Conservation (phyloP, 2,797 vertebrate genomes). For the Rhincodon typus region DNA sequence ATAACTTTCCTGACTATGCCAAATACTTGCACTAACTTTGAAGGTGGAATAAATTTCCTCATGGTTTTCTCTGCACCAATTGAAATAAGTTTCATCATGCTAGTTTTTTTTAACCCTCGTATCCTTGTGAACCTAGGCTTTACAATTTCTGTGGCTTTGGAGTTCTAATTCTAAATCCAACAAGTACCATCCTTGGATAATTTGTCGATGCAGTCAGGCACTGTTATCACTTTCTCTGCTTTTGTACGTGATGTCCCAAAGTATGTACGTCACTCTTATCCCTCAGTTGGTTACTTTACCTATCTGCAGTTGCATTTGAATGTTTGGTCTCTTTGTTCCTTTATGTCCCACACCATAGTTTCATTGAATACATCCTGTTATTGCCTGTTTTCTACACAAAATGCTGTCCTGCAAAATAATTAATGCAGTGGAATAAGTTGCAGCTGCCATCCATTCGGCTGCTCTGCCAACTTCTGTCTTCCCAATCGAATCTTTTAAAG, state of each 20-base stretch:
- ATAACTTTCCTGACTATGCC: background rate
- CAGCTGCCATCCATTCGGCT: background rate
- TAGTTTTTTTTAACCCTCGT: background rate
- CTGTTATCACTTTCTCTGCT: background rate
- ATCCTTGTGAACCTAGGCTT: background rate
- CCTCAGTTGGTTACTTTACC: background rate
- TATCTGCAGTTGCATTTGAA: background rate
- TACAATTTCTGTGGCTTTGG: background rate
- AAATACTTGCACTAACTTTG: background rate
- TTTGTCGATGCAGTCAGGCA: too few species aligned
- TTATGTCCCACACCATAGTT: background rate
- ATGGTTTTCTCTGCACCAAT: too few species aligned
- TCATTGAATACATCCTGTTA: background rate
- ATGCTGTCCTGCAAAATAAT: background rate
- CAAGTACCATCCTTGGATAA: too few species aligned
- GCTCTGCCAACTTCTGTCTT: background rate
- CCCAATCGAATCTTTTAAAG: background rate
- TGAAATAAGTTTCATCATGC: background rate
- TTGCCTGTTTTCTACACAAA: background rate
- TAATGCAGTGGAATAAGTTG: background rate
- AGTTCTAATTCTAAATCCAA: too few species aligned
- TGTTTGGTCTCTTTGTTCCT: too few species aligned
- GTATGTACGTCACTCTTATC: too few species aligned
- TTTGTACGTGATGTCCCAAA: background rate
- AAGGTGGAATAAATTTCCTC: background rate